Percentiles rank a stretch among this genome's conserved stretches.
These are phyloP conservation scores for Vultur gryphus DNA, from an alignment of 2,797 vertebrate genomes.

Conservation along the genomic window DNA sequence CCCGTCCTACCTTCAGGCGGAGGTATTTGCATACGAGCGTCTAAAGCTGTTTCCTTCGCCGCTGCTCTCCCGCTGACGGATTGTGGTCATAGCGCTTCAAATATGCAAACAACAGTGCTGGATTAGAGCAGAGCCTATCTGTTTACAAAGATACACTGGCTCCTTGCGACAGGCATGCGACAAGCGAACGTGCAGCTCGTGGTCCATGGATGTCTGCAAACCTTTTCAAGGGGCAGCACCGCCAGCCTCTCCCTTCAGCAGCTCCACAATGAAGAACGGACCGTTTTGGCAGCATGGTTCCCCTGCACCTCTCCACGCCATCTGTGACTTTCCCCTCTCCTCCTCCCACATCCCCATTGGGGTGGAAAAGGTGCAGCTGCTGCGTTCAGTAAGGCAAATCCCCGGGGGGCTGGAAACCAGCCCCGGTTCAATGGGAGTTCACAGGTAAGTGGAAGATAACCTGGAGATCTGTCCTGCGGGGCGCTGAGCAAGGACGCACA, in stretches of 20 bases:
- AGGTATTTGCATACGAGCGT: not conserved
- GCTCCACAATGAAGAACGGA: not conserved
- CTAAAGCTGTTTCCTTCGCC: not conserved
- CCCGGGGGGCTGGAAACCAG: not conserved
- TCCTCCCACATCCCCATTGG: not conserved
- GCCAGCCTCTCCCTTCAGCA: not conserved
- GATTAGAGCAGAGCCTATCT: not conserved
- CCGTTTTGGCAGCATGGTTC: not conserved
- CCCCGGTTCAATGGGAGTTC: not conserved
- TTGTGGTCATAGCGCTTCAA: not conserved
- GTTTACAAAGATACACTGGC: rapidly evolving
- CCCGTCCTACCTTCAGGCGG: not conserved
- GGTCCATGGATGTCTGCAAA: rapidly evolving
- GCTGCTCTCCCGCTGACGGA: not conserved
- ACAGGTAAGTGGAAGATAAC: not conserved
- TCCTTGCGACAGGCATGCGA: not conserved
- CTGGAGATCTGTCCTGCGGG: not conserved
- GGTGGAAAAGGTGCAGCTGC: not conserved
- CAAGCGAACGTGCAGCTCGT: rapidly evolving
- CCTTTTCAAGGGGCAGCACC: rapidly evolving
- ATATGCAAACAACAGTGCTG: not conserved
- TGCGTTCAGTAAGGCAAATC: not conserved
- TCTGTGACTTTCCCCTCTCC: not conserved
- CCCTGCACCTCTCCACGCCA: not conserved
- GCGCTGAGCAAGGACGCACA: not conserved